Percentiles rank a stretch among this genome's conserved stretches.
phyloP scores from a whole-genome alignment of 1,140 invertebrate genomes.

The Ceratina australensis region DNA sequence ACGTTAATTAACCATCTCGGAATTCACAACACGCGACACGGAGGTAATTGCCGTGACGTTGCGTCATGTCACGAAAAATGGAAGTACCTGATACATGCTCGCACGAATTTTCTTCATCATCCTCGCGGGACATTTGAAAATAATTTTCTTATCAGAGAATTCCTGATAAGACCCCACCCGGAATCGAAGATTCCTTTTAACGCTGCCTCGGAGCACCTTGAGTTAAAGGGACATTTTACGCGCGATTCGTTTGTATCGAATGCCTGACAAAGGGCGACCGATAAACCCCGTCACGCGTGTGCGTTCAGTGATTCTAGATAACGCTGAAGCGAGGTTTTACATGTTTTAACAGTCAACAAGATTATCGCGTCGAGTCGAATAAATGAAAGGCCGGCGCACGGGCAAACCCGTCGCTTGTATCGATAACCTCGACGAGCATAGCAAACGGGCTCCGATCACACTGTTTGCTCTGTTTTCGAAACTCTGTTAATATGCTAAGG shows the following conservation, averaged over 20 bases:
- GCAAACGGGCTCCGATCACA: slow-evolving; percentile 10
- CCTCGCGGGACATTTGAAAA: background rate
- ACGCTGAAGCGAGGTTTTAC: slow-evolving; percentile 71
- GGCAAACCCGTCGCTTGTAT: slow-evolving; percentile 55
- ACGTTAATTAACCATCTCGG: slow-evolving; percentile 43
- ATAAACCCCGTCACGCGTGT: slow-evolving; percentile 55
- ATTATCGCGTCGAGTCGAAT: slow-evolving; percentile 70
- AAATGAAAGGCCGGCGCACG: slow-evolving; percentile 63
- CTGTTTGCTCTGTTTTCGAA: slow-evolving; percentile 30
- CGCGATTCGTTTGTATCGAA: slow-evolving; percentile 6
- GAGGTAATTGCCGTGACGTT: slow-evolving; percentile 72
- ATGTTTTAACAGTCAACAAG: slow-evolving; percentile 71
- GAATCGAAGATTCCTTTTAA: background rate
- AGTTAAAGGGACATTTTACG: background rate
- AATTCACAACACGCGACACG: slow-evolving; percentile 38
- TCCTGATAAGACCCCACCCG: background rate
- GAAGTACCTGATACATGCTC: slow-evolving; percentile 13
- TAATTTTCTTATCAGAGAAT: slow-evolving; percentile 14
- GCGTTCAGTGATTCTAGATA: slow-evolving; percentile 60
- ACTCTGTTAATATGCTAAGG: slow-evolving; percentile 7
- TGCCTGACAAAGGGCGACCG: slow-evolving; percentile 39
- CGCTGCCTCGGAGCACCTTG: background rate
- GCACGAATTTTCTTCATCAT: background rate
- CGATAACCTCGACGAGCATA: slow-evolving; percentile 60
- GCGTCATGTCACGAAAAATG: slow-evolving; percentile 61